Conservation (phyloP, 2,797 vertebrate species). For the Macroramphosus scolopax region DNA sequence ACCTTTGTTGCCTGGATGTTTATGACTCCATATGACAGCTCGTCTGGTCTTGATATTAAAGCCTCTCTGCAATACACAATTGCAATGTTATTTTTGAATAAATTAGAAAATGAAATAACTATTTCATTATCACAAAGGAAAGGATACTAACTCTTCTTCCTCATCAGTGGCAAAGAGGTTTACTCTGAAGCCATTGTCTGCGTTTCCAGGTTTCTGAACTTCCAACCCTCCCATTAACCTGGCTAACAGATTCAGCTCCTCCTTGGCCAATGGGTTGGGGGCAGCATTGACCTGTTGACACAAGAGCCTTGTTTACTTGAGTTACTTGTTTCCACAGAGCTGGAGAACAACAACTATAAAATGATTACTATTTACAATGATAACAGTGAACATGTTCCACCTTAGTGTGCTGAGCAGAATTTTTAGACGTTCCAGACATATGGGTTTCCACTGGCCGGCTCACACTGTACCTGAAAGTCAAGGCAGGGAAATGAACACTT, state of each 20-base stretch:
- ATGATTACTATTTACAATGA: neutral
- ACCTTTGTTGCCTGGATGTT: conserved; percentile 95
- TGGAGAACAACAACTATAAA: neutral
- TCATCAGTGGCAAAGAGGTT: conserved; percentile 93
- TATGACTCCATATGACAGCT: conserved; percentile 88
- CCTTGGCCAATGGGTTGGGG: conserved; percentile 94
- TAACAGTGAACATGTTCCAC: conserved; percentile 61
- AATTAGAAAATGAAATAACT: too few species aligned
- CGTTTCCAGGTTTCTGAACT: conserved; percentile 76
- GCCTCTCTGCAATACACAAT: conserved; percentile 82
- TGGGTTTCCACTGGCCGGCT: conserved; percentile 92
- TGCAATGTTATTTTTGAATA: conserved; percentile 6
- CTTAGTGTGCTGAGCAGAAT: conserved; percentile 82
- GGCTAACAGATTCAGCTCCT: conserved; percentile 94
- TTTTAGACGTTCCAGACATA: conserved; percentile 85
- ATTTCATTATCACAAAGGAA: neutral
- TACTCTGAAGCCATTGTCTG: conserved; percentile 86
- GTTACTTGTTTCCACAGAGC: neutral
- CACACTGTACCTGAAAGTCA: conserved; percentile 85
- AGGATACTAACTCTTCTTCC: conserved; percentile 89
- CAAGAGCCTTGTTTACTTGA: conserved; percentile 7
- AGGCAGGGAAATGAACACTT: neutral
- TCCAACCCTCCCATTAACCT: conserved; percentile 91
- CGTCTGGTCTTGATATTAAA: conserved; percentile 85
- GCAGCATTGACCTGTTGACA: conserved; percentile 81